Evolutionary conservation across 2,113 vertebrate genomes (phyloP).

Genomic region (Pagrus major): DNA sequence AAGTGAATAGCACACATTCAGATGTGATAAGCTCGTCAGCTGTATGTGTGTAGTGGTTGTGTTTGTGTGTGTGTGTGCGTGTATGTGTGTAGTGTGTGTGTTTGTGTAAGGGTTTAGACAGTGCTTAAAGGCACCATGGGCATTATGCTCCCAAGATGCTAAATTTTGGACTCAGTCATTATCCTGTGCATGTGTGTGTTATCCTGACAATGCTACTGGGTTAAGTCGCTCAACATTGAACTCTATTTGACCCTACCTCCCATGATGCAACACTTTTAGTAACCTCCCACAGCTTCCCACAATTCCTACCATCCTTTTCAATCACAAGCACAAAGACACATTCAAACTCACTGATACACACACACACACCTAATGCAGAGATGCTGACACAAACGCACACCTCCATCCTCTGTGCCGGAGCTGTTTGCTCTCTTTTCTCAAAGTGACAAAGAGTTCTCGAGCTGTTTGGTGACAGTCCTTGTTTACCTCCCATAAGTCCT

Average conservation of each 20-base stretch:
- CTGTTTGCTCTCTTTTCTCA: constrained; percentile 58
- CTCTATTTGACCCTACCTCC: constrained; percentile 82
- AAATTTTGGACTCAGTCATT: constrained; percentile 60
- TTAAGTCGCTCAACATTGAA: constrained; percentile 68
- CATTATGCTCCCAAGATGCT: constrained; percentile 56
- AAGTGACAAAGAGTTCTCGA: constrained; percentile 75
- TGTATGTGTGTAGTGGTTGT: constrained; percentile 24
- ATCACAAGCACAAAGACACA: constrained; percentile 42
- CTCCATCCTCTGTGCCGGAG: constrained; percentile 27
- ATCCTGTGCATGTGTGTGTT: constrained; percentile 31
- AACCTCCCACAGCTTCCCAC: constrained; percentile 63
- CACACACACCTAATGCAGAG: constrained; percentile 39
- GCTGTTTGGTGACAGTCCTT: constrained; percentile 71
- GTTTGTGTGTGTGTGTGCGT: constrained; percentile 29
- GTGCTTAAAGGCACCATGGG: constrained; percentile 41
- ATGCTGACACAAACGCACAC: constrained; percentile 55
- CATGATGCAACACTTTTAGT: constrained; percentile 64
- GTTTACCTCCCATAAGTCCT: constrained; percentile 57
- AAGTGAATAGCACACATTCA: constrained; percentile 67
- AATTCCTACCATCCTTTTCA: constrained; percentile 51
- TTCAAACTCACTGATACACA: constrained; percentile 24
- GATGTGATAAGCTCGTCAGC: constrained; percentile 73
- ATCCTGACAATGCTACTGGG: constrained; percentile 63
- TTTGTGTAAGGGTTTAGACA: constrained; percentile 45
- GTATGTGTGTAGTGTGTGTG: constrained; percentile 21